phyloP scores from a whole-genome alignment of 2,113 vertebrate species.

The Platysteira castanea region DNA sequence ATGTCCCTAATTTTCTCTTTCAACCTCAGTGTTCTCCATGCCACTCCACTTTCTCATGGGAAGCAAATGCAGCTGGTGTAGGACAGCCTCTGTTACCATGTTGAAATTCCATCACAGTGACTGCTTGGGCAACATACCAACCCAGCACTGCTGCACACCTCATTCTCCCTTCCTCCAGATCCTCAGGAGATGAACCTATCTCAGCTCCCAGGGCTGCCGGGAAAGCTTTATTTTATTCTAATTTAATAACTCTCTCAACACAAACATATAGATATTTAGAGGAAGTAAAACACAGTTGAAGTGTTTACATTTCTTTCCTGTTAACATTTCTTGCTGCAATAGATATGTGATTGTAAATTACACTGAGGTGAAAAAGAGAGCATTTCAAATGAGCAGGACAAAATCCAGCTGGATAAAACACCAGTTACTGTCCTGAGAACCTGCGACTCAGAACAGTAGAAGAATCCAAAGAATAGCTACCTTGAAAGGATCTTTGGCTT shows the following conservation, averaged over 20 bases:
- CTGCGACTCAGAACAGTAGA: neutral
- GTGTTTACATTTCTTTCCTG: slow-evolving; percentile 54
- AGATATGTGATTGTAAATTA: slow-evolving; percentile 2
- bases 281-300: slow-evolving; percentile 16
- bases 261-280: slow-evolving; percentile 30
- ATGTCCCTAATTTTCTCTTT: slow-evolving; percentile 28
- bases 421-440: neutral
- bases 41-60: slow-evolving; percentile 66
- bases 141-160: neutral
- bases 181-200: neutral
- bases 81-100: slow-evolving; percentile 16
- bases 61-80: slow-evolving; percentile 3
- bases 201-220: slow-evolving; percentile 5
- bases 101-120: slow-evolving; percentile 49
- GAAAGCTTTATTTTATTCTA: slow-evolving; percentile 5
- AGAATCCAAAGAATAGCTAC: neutral
- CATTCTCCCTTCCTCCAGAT: neutral
- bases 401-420: slow-evolving; percentile 20
- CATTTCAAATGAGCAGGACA: neutral
- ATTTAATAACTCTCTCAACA: neutral
- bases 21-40: neutral
- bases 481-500: neutral
- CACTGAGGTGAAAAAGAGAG: slow-evolving; percentile 7
- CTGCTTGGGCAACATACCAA: slow-evolving; percentile 29
- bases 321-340: slow-evolving; percentile 29